Evolutionary conservation across 2,113 vertebrate genomes (phyloP), one percentile per base, ranked within the genome.

Genomic region (Gambusia holbrooki): DNA sequence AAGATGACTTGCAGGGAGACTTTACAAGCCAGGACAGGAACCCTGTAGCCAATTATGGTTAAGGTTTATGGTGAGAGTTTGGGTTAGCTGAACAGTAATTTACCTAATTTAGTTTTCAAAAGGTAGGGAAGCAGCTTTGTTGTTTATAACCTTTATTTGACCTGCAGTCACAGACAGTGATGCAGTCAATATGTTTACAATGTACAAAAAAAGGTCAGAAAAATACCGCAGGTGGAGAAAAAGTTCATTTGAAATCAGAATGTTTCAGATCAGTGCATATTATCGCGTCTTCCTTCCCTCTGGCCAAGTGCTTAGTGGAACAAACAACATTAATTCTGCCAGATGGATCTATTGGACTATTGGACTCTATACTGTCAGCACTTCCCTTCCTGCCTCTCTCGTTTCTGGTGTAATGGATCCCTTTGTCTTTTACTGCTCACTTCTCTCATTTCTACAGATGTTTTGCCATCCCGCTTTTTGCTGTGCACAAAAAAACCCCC

Each of bases 371-470:
- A 81, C 83, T 76, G 74, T 90, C 90, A 90, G 91, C 88, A 65
- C 60, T 73, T 84, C 83, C 27, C 62, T 62, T 66, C 74, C 37
- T 77, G 37, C 64, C 69, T 58, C 8, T 79, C 79, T 72, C 69
- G 76, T 86, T 74, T 76, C 70, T 73, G 25, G 15, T 63, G 40
- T 42, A 61, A 79, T 78, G 80, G 76, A 58, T 58, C 22, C 66
- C 61, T 87, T 90, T 88, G 90, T 90, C 75, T 85, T 72, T 17
- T 82, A 80, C 86, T 70, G 81, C 90, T 90, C 87, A 84, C 65
- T 83, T 82, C 14, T 79, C 80, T 86, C 78, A 61, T 79, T 89
- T 89, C 89, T 81, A 81, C 91, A 90, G 91, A 90, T 83, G 77
- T 85, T 89, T 81, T 60, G 66, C 78, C 81, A 66, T 62, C 71